Evolutionary conservation across 2,888 invertebrate species (phyloP).

Genomic region (Pimpla rufipes): DNA sequence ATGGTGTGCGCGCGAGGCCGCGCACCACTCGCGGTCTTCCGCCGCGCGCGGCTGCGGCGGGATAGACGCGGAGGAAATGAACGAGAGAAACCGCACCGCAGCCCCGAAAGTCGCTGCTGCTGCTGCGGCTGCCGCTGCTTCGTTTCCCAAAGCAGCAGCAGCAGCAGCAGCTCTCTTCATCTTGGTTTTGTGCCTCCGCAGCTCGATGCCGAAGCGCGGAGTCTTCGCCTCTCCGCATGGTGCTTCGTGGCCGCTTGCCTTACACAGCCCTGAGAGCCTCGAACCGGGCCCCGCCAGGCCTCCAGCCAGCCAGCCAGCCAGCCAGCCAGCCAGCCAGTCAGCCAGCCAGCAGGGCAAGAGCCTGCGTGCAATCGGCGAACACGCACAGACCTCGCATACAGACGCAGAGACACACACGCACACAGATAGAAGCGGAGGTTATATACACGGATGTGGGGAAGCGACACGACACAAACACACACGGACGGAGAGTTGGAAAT

Average conservation of each 20-base stretch:
- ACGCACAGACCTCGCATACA: conserved; percentile 48
- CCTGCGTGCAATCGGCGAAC: conserved; percentile 54
- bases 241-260: conserved; percentile 65
- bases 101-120: conserved; percentile 13
- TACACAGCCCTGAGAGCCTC: conserved; percentile 64
- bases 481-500: conserved; percentile 29
- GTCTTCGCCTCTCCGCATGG: conserved; percentile 63
- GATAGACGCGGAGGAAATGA: conserved; percentile 31
- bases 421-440: conserved; percentile 27
- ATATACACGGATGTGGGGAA: not conserved
- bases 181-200: not conserved
- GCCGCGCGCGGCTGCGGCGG: not conserved
- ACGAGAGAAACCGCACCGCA: conserved; percentile 25
- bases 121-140: not conserved
- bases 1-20: not conserved
- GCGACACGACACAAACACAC: not conserved
- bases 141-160: too few species aligned
- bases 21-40: conserved; percentile 2
- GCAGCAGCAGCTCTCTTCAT: not conserved
- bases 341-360: conserved; percentile 49
- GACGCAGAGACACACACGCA: conserved; percentile 51
- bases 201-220: conserved; percentile 8
- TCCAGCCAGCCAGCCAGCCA: too few species aligned
- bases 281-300: conserved; percentile 52
- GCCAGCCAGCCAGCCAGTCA: too few species aligned